Evolutionary conservation across 2,797 vertebrate genomes (phyloP).

Genomic region (Merluccius polli): DNA sequence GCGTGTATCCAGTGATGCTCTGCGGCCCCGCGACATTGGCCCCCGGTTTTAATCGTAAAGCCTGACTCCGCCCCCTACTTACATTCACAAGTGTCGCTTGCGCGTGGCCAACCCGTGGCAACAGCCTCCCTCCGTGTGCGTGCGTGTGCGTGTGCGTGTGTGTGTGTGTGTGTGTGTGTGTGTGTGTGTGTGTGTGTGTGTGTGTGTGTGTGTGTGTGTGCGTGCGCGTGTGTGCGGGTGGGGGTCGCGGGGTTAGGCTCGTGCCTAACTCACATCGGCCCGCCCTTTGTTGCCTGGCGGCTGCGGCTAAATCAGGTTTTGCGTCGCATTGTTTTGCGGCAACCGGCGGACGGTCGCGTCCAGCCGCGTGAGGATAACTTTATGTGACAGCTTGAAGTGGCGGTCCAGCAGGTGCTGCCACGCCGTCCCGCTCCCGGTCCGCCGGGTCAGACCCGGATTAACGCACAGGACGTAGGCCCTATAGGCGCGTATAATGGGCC

Average conservation of each 20-base stretch:
- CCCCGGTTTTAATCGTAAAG: not conserved
- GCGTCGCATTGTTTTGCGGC: slow-evolving; percentile 42
- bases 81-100: slow-evolving; percentile 27
- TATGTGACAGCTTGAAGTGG: slow-evolving; percentile 70
- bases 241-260: not conserved
- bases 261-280: too few species aligned
- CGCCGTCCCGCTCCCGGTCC: slow-evolving; percentile 29
- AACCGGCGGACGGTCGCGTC: slow-evolving; percentile 56
- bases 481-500: too few species aligned
- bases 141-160: slow-evolving; percentile 12
- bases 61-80: slow-evolving; percentile 44
- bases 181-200: slow-evolving; percentile 18
- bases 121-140: not conserved
- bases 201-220: slow-evolving; percentile 24
- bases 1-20: not conserved
- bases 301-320: slow-evolving; percentile 41
- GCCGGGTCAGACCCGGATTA: not conserved
- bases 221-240: slow-evolving; percentile 30
- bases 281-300: not conserved
- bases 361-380: slow-evolving; percentile 61
- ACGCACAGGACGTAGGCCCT: not conserved
- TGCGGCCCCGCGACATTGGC: not conserved
- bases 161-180: slow-evolving; percentile 24
- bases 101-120: slow-evolving; percentile 79
- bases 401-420: slow-evolving; percentile 71